Base-by-base conservation (phyloP, 2,888 invertebrate species). In the Cremastinae sp. region DNA sequence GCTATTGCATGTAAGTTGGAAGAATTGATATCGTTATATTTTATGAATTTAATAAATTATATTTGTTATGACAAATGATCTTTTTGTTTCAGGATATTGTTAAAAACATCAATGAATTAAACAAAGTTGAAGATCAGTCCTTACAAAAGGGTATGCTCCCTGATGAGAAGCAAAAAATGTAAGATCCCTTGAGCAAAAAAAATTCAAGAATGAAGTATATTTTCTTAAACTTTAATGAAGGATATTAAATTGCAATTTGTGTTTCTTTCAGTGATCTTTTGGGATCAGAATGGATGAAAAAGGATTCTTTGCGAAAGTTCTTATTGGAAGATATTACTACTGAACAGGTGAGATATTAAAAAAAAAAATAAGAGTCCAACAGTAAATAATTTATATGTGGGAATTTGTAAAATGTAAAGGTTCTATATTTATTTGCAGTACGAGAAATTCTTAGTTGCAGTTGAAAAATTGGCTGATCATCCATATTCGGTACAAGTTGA, bases 101-200 rank as follows among this genome's bases (percentile, higher is more conserved):
- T 16, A 93, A 93, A 74, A 91, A 94, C 81, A 92, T 96, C 28
- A 92, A 94, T 82, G 91, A 92, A 39, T 86, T 95, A 28, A 91
- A 96, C 85, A 92, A 90, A 65, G 92, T 93, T 84, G 95, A 97
- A 89, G 96, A 96, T 85, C 91, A 91, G 93, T 95, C 90, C 90
- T 93, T 37, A 90, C 91, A 45, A 93, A 93, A 84, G 93, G 94
- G 78, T 90, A 91, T 59, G 88, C 89, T 76, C 28, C 92, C 94
- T 0, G 93, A 94, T 87, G 90, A 92, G 7, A 93, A 92, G 84
- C 90, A 91, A 61, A 90, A 90, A 83, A 78, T 95, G 91, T 94
- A 91, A 88, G 91, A 89, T 68, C 55, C 16, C 73, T 43, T 56
- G 0, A 28, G 18, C n/a, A 14, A 22, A 20, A 39, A 9, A 22